A percentile compares a stretch with the other conserved stretches of the same genome.
These are phyloP conservation scores for Ariolimax columbianus DNA, from an alignment of 2,888 invertebrate species.

Conservation along the genomic window DNA sequence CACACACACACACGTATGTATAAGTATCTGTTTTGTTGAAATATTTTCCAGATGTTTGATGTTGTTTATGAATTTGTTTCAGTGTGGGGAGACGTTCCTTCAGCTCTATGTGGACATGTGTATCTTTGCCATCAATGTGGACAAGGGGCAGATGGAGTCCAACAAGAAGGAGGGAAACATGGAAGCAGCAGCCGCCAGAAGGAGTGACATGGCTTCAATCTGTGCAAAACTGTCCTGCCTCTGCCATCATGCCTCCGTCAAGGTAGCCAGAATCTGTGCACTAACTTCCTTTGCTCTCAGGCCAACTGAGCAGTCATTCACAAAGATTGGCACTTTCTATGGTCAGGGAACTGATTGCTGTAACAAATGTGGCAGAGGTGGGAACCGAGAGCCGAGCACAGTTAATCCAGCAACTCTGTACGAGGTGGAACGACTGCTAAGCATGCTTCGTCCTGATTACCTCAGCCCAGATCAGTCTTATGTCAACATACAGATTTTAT, in stretches of 20 bases:
- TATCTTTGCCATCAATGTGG: slow-evolving; percentile 72
- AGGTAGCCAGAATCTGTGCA: slow-evolving; percentile 66
- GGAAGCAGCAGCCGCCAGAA: slow-evolving; percentile 57
- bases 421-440: slow-evolving; percentile 70
- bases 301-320: slow-evolving; percentile 61
- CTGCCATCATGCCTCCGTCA: slow-evolving; percentile 64
- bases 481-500: slow-evolving; percentile 63
- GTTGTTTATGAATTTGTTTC: slow-evolving; percentile 50
- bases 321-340: slow-evolving; percentile 62
- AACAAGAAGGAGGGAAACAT: slow-evolving; percentile 60
- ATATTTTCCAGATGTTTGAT: not conserved
- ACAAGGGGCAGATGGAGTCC: slow-evolving; percentile 71
- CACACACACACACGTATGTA: too few relatives aligned
- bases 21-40: not conserved
- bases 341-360: slow-evolving; percentile 59
- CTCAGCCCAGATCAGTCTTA: slow-evolving; percentile 68
- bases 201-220: slow-evolving; percentile 62
- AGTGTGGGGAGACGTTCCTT: slow-evolving; percentile 72
- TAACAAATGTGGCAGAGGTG: slow-evolving; percentile 52
- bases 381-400: slow-evolving; percentile 55
- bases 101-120: slow-evolving; percentile 72
- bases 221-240: slow-evolving; percentile 68
- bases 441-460: slow-evolving; percentile 66
- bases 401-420: slow-evolving; percentile 71
- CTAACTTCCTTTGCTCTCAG: slow-evolving; percentile 71